Evolutionary conservation across 2,797 vertebrate species (phyloP), one percentile per base, ranked within the genome.

Genomic region (Iguana delicatissima): DNA sequence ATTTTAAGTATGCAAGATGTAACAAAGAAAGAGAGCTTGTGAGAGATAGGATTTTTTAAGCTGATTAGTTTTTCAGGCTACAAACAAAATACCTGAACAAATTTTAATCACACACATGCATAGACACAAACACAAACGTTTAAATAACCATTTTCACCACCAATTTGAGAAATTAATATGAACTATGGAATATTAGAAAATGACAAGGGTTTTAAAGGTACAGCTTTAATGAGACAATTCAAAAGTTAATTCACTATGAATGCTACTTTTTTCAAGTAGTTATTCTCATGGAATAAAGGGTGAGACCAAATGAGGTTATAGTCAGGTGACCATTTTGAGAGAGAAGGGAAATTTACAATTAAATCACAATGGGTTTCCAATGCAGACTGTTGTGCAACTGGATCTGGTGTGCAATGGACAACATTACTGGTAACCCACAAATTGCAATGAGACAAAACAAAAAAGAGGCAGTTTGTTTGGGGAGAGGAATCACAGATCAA

Each of bases 1-100:
- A 81, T 82, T 80, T 90, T 82, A 85, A 26, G 52, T 42, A 52
- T 82, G 72, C 4, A 62, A 81, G 13, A 74, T 46, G 59, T 26
- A 52, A 22, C 42, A 18, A 86, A 87, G 52, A 52, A 82, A 38
- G 92, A 85, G 88, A 2, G 38, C 52, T 38, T 67, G 1, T 0
- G 7, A 1, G n/a, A 0, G 24, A 42, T 29, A 26, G 0, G 1
- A 57, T 64, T 86, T 35, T 84, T 72, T 50, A 42, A 72, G 22
- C 12, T 89, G 46, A 0, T 9, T 2, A 79, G 6, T 13, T 16
- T 62, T 35, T 83, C 57, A 84, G 72, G 0, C 10, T 35, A 92
- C 16, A 85, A 26, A 80, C 64, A 29, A 0, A 8, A 69, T 74
- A 57, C n/a, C 7, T 79, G 72, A 85, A 79, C n/a, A 14, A 84